Percentiles rank a stretch among this genome's conserved stretches.
These are phyloP conservation scores for Rhadinocentrus ornatus DNA, from an alignment of 2,797 vertebrate genomes.

Conservation along the genomic window DNA sequence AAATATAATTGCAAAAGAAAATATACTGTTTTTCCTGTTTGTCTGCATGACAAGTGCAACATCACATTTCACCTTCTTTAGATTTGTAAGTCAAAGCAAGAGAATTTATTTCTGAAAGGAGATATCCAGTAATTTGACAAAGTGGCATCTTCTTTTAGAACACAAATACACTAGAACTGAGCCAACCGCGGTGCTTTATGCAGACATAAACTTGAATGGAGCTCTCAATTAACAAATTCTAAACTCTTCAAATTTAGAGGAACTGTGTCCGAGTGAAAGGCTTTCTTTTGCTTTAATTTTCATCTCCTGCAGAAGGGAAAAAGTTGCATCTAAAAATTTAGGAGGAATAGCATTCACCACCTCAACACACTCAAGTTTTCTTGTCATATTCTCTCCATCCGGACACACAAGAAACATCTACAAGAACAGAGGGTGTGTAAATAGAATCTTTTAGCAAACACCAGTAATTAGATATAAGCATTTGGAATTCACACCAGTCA, in stretches of 20 bases:
- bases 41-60: constrained; percentile 37
- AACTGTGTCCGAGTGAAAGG: neutral
- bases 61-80: constrained; percentile 42
- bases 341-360: constrained; percentile 4
- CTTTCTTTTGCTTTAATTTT: neutral
- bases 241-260: constrained; percentile 23
- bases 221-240: constrained; percentile 40
- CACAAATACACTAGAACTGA: constrained; percentile 48
- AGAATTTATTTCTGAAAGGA: constrained; percentile 30
- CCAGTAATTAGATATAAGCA: constrained; percentile 81
- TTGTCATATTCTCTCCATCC: constrained; percentile 51
- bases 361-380: constrained; percentile 46
- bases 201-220: constrained; percentile 45
- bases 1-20: constrained; percentile 1
- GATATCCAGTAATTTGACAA: constrained; percentile 66
- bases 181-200: constrained; percentile 53
- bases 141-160: constrained; percentile 59
- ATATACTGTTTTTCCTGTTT: constrained; percentile 14
- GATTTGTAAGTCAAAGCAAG: constrained; percentile 56
- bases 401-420: constrained; percentile 58
- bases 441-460: constrained; percentile 80
- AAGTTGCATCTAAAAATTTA: neutral
- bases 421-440: constrained; percentile 70
- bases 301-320: constrained; percentile 2
- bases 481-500: constrained; percentile 72